phyloP scores from a whole-genome alignment of 2,113 vertebrate genomes.

The Brachypodius melanocephalos region DNA sequence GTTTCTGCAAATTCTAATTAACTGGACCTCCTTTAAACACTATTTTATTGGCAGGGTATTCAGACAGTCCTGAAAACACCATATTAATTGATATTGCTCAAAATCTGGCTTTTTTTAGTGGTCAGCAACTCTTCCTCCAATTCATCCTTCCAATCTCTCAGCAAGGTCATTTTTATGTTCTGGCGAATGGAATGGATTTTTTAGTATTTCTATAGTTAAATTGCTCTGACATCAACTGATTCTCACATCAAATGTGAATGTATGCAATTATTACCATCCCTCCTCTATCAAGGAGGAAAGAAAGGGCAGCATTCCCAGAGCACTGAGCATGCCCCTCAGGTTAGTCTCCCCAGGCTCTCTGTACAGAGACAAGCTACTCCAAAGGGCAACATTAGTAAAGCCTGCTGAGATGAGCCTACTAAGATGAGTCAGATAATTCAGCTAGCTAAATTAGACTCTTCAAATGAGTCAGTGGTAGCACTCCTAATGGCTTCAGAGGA shows the following conservation, averaged over 20 bases:
- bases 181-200: background rate
- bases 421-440: constrained; percentile 53
- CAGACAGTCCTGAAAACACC: background rate
- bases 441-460: constrained; percentile 47
- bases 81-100: background rate
- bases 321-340: background rate
- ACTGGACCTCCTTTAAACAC: background rate
- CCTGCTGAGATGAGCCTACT: constrained; percentile 30
- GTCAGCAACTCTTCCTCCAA: background rate
- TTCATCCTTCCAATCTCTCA: background rate
- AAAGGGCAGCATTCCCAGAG: background rate
- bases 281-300: background rate
- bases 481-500: constrained; percentile 42
- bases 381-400: constrained; percentile 15
- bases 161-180: background rate
- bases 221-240: background rate
- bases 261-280: background rate
- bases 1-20: background rate
- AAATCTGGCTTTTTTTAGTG: background rate
- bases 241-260: background rate
- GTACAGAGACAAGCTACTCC: background rate
- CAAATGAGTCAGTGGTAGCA: constrained; percentile 53
- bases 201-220: background rate
- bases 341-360: background rate
- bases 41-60: background rate